Evolutionary conservation across 2,797 vertebrate genomes (phyloP).

Genomic region (Erethizon dorsatum): DNA sequence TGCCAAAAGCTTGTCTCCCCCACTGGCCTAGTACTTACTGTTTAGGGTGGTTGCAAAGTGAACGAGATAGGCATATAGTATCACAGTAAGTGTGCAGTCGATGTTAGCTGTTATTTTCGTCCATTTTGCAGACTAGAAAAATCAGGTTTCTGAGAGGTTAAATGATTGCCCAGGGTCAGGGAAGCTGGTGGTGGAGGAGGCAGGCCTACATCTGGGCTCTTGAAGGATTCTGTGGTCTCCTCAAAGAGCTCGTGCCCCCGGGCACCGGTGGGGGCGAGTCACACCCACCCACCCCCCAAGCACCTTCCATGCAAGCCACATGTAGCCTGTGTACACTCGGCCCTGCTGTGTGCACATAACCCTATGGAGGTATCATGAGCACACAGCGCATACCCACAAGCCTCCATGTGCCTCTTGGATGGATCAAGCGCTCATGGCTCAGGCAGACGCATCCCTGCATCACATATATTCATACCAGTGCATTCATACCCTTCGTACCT

Average conservation of each 20-base stretch:
- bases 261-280: not conserved
- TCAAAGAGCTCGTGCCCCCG: not conserved
- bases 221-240: not conserved
- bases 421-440: not conserved
- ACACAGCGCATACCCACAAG: accelerated
- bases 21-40: not conserved
- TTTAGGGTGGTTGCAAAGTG: not conserved
- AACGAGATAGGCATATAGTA: not conserved
- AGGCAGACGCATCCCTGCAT: not conserved
- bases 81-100: not conserved
- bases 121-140: not conserved
- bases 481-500: not conserved
- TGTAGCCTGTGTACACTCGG: not conserved
- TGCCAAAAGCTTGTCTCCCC: not conserved
- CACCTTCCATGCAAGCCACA: not conserved
- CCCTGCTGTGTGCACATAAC: not conserved
- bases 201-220: not conserved
- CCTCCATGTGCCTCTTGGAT: accelerated
- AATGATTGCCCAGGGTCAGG: no score
- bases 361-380: not conserved
- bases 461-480: not conserved
- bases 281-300: not conserved
- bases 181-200: not conserved
- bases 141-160: not conserved
- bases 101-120: not conserved